phyloP scores from a whole-genome alignment of 2,797 vertebrate species.

The Dermochelys coriacea region DNA sequence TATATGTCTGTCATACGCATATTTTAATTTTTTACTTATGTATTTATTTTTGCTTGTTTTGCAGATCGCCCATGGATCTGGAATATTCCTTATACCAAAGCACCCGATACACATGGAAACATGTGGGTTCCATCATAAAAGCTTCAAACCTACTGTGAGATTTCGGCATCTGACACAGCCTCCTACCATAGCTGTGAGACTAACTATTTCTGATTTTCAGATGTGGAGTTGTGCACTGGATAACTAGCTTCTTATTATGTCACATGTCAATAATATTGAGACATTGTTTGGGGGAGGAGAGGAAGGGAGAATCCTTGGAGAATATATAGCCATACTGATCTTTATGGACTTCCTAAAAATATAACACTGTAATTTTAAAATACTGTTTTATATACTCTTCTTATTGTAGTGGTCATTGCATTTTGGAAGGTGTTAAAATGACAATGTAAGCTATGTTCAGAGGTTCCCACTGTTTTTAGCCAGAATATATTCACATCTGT shows the following conservation, averaged over 20 bases:
- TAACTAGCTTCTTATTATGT: neutral
- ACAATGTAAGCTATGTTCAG: neutral
- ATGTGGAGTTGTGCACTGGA: neutral
- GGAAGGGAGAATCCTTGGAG: neutral
- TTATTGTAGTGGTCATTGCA: conserved; percentile 28
- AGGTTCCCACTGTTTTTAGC: neutral
- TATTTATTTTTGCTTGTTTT: conserved; percentile 1
- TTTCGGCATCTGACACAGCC: conserved; percentile 6
- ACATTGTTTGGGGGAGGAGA: neutral
- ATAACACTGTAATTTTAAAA: conserved; percentile 50
- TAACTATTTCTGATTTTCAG: neutral
- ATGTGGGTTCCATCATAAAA: conserved; percentile 92
- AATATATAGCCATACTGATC: neutral
- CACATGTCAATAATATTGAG: neutral
- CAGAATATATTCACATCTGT: neutral
- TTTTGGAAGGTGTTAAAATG: conserved; percentile 4
- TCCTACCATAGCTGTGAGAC: neutral
- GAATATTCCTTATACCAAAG: conserved; percentile 93
- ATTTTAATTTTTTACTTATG: neutral
- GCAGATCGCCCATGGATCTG: conserved; percentile 97
- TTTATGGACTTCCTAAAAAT: conserved; percentile 3
- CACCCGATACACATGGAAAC: conserved; percentile 94
- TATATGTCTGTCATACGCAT: neutral
- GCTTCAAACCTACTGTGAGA: neutral
- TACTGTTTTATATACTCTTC: conserved; percentile 59